These are phyloP conservation scores for Amblyraja radiata DNA, from an alignment of 2,797 vertebrate species.

Conservation along the genomic window DNA sequence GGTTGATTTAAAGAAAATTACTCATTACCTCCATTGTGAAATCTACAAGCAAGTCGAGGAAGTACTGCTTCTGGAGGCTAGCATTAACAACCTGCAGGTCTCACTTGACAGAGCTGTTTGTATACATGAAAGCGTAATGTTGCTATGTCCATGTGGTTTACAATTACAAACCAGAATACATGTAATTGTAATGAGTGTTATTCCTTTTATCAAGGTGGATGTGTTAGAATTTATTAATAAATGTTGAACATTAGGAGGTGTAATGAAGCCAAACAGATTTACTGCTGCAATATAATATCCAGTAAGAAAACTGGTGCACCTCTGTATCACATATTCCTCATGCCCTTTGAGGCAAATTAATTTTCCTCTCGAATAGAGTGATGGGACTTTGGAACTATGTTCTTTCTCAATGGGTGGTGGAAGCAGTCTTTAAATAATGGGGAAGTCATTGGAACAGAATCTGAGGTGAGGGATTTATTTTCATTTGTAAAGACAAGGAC, in stretches of 20 bases:
- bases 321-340: background rate
- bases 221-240: background rate
- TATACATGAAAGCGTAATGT: background rate
- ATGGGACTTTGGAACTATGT: no score
- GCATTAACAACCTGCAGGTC: background rate
- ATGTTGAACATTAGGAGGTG: background rate
- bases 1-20: constrained; percentile 8
- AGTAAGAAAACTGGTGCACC: background rate
- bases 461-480: no score
- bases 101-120: background rate
- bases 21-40: background rate
- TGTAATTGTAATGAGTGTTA: background rate
- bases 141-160: background rate
- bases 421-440: no score
- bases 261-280: background rate
- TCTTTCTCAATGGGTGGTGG: no score
- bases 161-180: background rate
- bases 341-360: no score
- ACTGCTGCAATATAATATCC: background rate
- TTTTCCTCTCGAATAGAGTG: no score
- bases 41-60: background rate
- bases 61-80: background rate
- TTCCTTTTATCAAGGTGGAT: background rate
- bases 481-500: no score
- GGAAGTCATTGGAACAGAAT: no score